Evolutionary conservation across 2,113 vertebrate species (phyloP), one percentile per base, ranked within the genome.

Genomic region (Malurus alboscapulatus): DNA sequence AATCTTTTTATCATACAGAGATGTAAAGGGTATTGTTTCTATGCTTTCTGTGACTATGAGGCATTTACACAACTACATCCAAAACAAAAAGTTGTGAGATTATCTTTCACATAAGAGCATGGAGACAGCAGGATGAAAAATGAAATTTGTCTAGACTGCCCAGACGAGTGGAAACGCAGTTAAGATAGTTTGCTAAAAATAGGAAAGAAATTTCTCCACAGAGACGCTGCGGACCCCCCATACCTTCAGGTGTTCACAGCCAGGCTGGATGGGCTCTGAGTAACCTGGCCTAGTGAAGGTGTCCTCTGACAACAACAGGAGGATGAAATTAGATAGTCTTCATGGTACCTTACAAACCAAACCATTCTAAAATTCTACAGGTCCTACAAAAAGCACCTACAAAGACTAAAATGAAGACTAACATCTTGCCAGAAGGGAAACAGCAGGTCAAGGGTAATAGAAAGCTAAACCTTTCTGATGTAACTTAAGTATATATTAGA

Each of bases 281-380:
- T 9, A 29, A 40, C 24, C 19, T 14, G 45, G 38, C 20, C 53
- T 21, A n/a, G 19, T 7, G 30, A 63, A 42, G 42, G 17, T 30
- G 7, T 30, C 17, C 8, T 29, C 40, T 48, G 66, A 5, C 22
- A 26, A 58, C 1, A 8, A 26, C 1, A 19, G 8, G 4, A 4
- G 6, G 10, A 3, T 88, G 59, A 12, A 73, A 51, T 15, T 19
- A 32, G 2, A 5, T 1, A 16, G 32, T 32, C 18, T 51, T 45
- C 38, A 44, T 36, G 32, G 27, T 59, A 13, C 8, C 36, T 59
- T 34, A 30, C 53, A 58, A 88, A 8, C 42, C 22, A 66, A 80
- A 58, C 15, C 17, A 45, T 19, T 50, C 36, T 6, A 80, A 21
- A 10, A 58, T 32, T 66, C 42, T 32, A 42, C 15, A 11, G 16